Percentiles rank a stretch among this genome's conserved stretches.
Evolutionary conservation across 1,140 invertebrate genomes (phyloP).

Genomic region (Heliconius congener): DNA sequence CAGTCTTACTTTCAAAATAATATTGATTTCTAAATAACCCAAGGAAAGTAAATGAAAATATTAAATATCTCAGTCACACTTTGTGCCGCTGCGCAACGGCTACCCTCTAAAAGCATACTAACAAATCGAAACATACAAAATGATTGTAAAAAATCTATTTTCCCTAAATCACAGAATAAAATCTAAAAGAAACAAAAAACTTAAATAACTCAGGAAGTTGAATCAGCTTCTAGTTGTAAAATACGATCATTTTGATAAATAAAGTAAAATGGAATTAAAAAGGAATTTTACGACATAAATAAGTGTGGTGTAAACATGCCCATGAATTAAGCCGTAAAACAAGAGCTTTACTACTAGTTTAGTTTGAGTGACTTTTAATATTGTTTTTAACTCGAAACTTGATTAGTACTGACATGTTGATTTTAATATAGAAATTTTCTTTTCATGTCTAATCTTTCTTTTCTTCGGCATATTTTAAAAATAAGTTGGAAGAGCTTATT

Average conservation of each 20-base stretch:
- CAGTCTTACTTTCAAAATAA: no score
- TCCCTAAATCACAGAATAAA: neutral
- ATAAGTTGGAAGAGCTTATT: neutral
- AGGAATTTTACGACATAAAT: conserved; percentile 37
- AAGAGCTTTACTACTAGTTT: conserved; percentile 35
- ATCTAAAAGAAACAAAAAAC: neutral
- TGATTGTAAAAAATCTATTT: no score
- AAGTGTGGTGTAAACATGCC: conserved; percentile 38
- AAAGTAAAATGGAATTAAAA: conserved; percentile 36
- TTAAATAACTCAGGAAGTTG: neutral
- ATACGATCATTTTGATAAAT: conserved; percentile 7
- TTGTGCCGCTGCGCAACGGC: no score
- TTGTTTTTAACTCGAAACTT: neutral
- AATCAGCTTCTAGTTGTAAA: neutral
- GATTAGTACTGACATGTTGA: neutral
- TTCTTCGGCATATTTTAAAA: no score
- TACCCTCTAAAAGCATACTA: no score
- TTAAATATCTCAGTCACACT: no score
- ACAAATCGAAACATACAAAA: no score
- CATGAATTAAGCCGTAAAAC: conserved; percentile 43
- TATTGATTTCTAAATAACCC: no score
- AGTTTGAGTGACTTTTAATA: conserved; percentile 16
- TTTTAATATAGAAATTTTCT: neutral
- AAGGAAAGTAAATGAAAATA: no score
- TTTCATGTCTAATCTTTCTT: no score